A percentile compares a stretch with the other conserved stretches of the same genome.
phyloP scores from a whole-genome alignment of 2,113 vertebrate species.

The Nettapus auritus region DNA sequence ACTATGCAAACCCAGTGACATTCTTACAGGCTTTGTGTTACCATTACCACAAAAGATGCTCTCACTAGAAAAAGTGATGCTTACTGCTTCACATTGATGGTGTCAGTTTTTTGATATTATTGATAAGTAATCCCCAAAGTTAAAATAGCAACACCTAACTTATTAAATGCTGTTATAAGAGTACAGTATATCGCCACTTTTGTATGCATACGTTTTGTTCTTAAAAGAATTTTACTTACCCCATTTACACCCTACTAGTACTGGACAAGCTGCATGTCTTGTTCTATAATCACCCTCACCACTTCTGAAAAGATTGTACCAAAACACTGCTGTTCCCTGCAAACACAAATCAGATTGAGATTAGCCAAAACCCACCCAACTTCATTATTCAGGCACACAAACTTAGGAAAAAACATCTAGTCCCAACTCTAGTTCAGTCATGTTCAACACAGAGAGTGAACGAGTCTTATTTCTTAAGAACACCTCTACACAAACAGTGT shows the following conservation, averaged over 20 bases:
- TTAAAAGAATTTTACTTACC: conserved; percentile 80
- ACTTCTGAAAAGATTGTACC: conserved; percentile 95
- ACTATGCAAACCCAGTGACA: not conserved
- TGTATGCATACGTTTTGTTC: not conserved
- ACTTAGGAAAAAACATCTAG: not conserved
- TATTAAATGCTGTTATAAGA: not conserved
- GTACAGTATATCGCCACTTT: not conserved
- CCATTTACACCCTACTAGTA: conserved; percentile 98
- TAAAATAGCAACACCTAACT: not conserved
- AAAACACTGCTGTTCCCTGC: conserved; percentile 96
- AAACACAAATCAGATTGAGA: not conserved
- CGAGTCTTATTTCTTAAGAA: too few species aligned
- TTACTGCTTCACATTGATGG: not conserved
- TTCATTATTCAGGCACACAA: not conserved
- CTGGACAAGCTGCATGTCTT: conserved; percentile 94
- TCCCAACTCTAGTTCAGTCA: not conserved
- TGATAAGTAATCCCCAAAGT: not conserved
- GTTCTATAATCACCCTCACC: conserved; percentile 97
- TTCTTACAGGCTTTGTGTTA: not conserved
- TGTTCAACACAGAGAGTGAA: not conserved
- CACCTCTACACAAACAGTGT: not conserved
- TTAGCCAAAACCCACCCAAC: not conserved
- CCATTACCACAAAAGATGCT: not conserved
- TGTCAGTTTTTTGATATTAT: not conserved
- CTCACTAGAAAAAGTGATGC: not conserved